A percentile compares a stretch with the other conserved stretches of the same genome.
Conservation (phyloP, 1,140 invertebrate species). For the Trypoxylus dichotomus region DNA sequence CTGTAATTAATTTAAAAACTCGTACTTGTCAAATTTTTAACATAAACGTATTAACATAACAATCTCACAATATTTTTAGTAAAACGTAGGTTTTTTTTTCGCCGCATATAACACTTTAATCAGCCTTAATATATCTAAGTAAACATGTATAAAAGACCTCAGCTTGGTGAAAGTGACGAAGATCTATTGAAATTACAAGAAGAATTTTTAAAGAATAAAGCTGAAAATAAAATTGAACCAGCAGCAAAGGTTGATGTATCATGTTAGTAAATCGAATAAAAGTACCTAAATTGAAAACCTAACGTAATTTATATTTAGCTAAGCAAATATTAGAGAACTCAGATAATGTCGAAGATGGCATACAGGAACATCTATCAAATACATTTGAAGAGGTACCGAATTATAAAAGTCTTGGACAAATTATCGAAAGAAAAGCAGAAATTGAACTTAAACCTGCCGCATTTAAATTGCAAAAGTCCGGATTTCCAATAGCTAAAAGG, state of each 20-base stretch:
- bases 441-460: not conserved
- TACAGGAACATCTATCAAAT: conserved; percentile 46
- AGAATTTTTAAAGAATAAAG: conserved; percentile 60
- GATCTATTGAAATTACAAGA: conserved; percentile 71
- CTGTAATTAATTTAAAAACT: too few species aligned
- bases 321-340: not conserved
- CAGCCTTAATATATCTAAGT: not conserved
- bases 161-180: conserved; percentile 65
- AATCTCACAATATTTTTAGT: too few species aligned
- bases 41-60: too few species aligned
- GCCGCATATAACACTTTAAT: not conserved
- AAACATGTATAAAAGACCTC: conserved; percentile 63
- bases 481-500: conserved; percentile 51
- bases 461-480: conserved; percentile 39
- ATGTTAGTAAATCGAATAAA: not conserved
- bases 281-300: not conserved
- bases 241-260: conserved; percentile 59
- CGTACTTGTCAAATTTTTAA: too few species aligned
- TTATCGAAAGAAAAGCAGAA: conserved; percentile 46
- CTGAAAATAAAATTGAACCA: conserved; percentile 58
- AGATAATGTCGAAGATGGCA: not conserved
- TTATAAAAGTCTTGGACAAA: conserved; percentile 52
- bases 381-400: conserved; percentile 49
- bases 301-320: not conserved
- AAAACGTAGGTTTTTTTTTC: too few species aligned